Conservation (phyloP, 2,888 invertebrate species). For the Hermaeophaga mercurialis region DNA sequence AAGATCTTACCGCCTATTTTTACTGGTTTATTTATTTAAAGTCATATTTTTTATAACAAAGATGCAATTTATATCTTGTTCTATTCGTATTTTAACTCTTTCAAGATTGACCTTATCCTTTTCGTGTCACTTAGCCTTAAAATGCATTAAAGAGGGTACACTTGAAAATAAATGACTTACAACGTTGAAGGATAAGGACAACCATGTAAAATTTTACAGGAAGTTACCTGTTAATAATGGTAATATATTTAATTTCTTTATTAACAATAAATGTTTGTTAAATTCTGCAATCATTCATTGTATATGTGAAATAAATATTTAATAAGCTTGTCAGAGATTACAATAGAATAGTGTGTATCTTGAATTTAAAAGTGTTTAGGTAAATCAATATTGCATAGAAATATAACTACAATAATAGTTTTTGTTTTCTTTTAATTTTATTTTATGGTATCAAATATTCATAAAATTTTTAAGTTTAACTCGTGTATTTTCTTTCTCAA, state of each 20-base stretch:
- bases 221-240: background rate
- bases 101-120: background rate
- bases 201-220: background rate
- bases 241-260: background rate
- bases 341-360: background rate
- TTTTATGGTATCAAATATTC: no score
- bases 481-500: no score
- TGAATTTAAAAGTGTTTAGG: background rate
- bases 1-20: no score
- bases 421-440: no score
- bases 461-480: no score
- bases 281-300: background rate
- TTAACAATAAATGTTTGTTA: background rate
- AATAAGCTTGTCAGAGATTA: background rate
- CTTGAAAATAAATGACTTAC: background rate
- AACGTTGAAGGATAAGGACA: conserved; percentile 1
- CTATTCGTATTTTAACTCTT: no score
- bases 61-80: no score
- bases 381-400: no score
- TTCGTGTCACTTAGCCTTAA: background rate
- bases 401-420: no score
- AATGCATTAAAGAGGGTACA: background rate
- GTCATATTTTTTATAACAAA: no score
- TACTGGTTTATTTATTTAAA: no score
- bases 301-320: background rate